Conservation (phyloP, 2,888 invertebrate genomes). For the Altica lythri region DNA sequence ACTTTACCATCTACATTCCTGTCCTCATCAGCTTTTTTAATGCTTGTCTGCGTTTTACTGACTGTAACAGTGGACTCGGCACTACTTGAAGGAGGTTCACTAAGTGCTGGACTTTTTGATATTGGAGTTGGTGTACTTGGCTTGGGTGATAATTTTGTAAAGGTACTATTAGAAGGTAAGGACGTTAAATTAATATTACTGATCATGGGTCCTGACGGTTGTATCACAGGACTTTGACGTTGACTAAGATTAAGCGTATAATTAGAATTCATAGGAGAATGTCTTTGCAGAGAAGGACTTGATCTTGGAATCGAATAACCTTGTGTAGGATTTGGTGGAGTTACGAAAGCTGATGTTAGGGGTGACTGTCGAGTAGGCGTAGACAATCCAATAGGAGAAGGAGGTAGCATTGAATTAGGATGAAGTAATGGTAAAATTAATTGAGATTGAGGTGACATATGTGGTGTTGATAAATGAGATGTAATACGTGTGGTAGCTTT, state of each 20-base stretch:
- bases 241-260: slow-evolving; percentile 52
- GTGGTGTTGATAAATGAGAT: slow-evolving; percentile 55
- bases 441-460: slow-evolving; percentile 46
- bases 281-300: slow-evolving; percentile 62
- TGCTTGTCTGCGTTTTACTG: slow-evolving; percentile 5
- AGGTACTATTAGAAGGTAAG: slow-evolving; percentile 41
- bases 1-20: slow-evolving; percentile 20
- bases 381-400: slow-evolving; percentile 46
- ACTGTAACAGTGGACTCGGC: slow-evolving; percentile 8
- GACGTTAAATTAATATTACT: slow-evolving; percentile 45
- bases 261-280: slow-evolving; percentile 56
- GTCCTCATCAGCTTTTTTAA: slow-evolving; percentile 23
- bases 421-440: slow-evolving; percentile 52
- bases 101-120: slow-evolving; percentile 22
- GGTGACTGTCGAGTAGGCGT: slow-evolving; percentile 53
- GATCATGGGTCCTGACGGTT: slow-evolving; percentile 55
- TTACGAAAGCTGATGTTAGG: slow-evolving; percentile 45
- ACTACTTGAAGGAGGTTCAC: slow-evolving; percentile 9
- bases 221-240: slow-evolving; percentile 54
- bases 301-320: slow-evolving; percentile 56
- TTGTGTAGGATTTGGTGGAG: slow-evolving; percentile 47
- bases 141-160: slow-evolving; percentile 46
- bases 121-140: slow-evolving; percentile 43
- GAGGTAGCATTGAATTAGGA: slow-evolving; percentile 51
- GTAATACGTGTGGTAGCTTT: slow-evolving; percentile 58